Percentiles rank a stretch among this genome's conserved stretches.
phyloP scores from a whole-genome alignment of 2,797 vertebrate genomes.

The Enteromius anoplus region DNA sequence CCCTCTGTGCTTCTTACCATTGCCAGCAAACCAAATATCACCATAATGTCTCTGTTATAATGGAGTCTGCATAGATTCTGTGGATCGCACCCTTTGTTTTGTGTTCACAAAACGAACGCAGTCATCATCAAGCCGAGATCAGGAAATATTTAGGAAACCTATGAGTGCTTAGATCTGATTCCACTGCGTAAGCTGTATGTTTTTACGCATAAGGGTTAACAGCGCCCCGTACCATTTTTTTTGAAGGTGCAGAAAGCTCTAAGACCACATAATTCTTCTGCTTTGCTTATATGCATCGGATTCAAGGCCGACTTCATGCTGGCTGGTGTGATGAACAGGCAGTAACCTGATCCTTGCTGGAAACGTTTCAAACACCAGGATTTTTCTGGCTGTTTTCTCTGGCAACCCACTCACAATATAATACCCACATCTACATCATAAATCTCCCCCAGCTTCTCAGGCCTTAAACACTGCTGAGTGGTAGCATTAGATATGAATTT shows the following conservation, averaged over 20 bases:
- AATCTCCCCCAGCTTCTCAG: constrained; percentile 61
- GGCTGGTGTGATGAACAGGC: constrained; percentile 54
- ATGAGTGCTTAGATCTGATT: constrained; percentile 9
- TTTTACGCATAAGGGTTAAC: constrained; percentile 51
- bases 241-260: constrained; percentile 58
- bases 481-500: constrained; percentile 66
- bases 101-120: constrained; percentile 7
- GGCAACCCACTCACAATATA: constrained; percentile 60
- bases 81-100: constrained; percentile 42
- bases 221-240: constrained; percentile 33
- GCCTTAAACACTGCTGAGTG: constrained; percentile 61
- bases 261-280: constrained; percentile 60
- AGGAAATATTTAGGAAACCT: constrained; percentile 24
- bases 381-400: constrained; percentile 60
- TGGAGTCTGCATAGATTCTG: constrained; percentile 38
- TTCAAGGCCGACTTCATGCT: constrained; percentile 48
- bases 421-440: constrained; percentile 61
- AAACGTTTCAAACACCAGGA: constrained; percentile 62
- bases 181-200: constrained; percentile 3
- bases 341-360: constrained; percentile 60
- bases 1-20: constrained; percentile 44
- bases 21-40: constrained; percentile 40
- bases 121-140: constrained; percentile 12
- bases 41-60: constrained; percentile 57
- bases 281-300: constrained; percentile 56